Base-by-base conservation (phyloP, 2,888 invertebrate species). In the Cantharis flavilabris region DNA sequence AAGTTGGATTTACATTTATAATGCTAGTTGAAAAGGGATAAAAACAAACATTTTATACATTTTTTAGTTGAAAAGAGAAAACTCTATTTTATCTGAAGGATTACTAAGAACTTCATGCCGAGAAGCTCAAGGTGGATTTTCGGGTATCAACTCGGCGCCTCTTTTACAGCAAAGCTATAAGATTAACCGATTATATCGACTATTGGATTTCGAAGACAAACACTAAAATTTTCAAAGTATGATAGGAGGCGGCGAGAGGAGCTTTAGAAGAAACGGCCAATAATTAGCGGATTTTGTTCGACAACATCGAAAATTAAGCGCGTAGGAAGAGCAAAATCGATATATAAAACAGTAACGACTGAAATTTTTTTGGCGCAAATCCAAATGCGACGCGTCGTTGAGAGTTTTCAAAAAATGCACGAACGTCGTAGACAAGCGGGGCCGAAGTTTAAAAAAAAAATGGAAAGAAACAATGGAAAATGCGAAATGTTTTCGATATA, bases 51-150 rank as follows among this genome's bases (percentile, higher is more conserved):
- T 14, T 67, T 67, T 67, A 67, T 67, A 26, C 64, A 72, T 26
- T 62, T 72, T 64, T 64, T 26, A 16, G 72, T 62, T 23, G 23
- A 72, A 76, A 16, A 65, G 65, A 73, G 78, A 76, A 9, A 69
- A 62, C n/a, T 10, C 16, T 28, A 49, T n/a, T 72, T 72, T 49
- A 33, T 72, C 72, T 63, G 70, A 70, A 67, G 71, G 75, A 75
- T 77, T 75, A 77, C 65, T 64, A 64, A 23, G 72, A 73, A 73
- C 72, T 77, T 74, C 72, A 75, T 77, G 70, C 77, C 28, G 71
- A 62, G 75, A 64, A 78, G 72, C 78, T 75, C 78, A 72, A 75
- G 73, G 64, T 69, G 72, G 78, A 75, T 78, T 78, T 77, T 75
- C 72, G 75, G 78, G 76, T 71, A 78, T 78, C 78, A 75, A 78